A percentile compares a stretch with the other conserved stretches of the same genome.
Evolutionary conservation across 2,113 vertebrate species (phyloP).

Genomic region (Promerops cafer): DNA sequence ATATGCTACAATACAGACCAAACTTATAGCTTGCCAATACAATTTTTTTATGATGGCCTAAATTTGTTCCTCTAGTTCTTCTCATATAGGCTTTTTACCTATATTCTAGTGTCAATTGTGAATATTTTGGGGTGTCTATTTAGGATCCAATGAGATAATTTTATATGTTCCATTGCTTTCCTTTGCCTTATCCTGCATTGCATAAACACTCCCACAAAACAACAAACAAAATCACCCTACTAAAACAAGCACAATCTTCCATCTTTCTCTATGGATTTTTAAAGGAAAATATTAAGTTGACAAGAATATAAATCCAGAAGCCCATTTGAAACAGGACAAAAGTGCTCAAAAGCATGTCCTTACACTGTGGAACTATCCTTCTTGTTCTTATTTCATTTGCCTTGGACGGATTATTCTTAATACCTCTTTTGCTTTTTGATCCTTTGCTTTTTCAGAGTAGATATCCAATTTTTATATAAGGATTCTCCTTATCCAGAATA

Average conservation of each 20-base stretch:
- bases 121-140: background rate
- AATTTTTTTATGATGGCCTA: background rate
- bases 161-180: background rate
- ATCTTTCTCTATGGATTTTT: background rate
- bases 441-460: background rate
- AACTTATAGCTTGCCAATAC: background rate
- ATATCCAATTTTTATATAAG: background rate
- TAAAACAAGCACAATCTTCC: background rate
- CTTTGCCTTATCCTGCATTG: background rate
- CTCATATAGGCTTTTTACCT: background rate
- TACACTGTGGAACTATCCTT: background rate
- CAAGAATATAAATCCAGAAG: background rate
- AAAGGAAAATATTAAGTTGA: background rate
- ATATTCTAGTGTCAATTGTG: background rate
- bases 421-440: background rate
- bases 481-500: background rate
- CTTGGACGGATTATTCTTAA: background rate
- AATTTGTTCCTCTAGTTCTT: background rate
- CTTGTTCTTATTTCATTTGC: background rate
- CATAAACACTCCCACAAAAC: fast-evolving
- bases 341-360: background rate
- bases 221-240: background rate
- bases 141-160: background rate
- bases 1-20: background rate
- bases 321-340: background rate